Evolutionary conservation across 2,888 invertebrate species (phyloP), one percentile per base, ranked within the genome.

Genomic region (Rhodophaea formosa): DNA sequence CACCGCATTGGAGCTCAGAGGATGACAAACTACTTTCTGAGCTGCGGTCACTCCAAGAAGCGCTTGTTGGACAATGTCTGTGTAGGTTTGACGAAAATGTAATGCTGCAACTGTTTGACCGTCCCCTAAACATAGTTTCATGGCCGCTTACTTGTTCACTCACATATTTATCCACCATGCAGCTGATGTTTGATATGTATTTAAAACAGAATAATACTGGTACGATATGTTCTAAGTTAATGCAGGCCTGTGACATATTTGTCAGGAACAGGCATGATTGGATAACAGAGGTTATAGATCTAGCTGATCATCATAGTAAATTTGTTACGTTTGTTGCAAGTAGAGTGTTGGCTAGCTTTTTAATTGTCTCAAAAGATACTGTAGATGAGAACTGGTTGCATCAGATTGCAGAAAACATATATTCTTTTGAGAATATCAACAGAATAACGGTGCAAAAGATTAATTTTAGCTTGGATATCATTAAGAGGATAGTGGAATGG

Each of bases 401-500:
- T 70, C 94, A 94, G 66, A 93, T 96, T 17, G 94, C 95, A 0
- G 94, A 95, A 72, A 95, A 95, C 75, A 89, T 96, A 59, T 94
- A 94, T 66, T 87, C 93, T 54, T 93, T 93, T 75, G 93, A 94
- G 77, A 93, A 93, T 70, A 92, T 93, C 52, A 94, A 95, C 79
- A 93, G 93, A 75, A 88, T 92, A 56, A 93, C 94, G 57, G 93
- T 95, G 57, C 93, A 94, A 74, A 96, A 96, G 81, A 95, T 97
- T 80, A 94, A 96, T 71, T 97, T 97, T 80, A 95, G 96, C 64
- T 87, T 97, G 69, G 97, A 97, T 77, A 94, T 97, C 49, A 95
- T 97, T 54, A 96, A 96, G 75, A 93, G 96, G 68, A 96, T 97
- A 71, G 95, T 97, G 0, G 97, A 97, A 76, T 97, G 97, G 95